phyloP scores from a whole-genome alignment of 2,113 vertebrate species.

The Nipponia nippon region DNA sequence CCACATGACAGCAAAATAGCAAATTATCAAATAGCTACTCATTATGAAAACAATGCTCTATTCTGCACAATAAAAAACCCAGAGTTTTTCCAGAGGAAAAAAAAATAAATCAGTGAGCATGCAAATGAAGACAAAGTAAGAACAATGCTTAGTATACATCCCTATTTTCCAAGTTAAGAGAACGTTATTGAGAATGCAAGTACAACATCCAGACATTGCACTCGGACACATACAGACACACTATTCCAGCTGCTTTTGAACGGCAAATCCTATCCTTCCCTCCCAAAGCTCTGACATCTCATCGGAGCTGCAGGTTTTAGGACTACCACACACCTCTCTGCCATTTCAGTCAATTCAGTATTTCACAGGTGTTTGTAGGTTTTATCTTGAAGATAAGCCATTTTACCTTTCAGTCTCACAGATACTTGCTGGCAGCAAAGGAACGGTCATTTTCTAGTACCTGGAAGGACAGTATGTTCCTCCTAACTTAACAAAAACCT shows the following conservation, averaged over 20 bases:
- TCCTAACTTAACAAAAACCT: not conserved
- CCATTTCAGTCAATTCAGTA: not conserved
- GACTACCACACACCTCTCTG: not conserved
- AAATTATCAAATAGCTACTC: slow-evolving; percentile 45
- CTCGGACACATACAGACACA: not conserved
- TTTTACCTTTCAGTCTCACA: not conserved
- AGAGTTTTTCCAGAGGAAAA: not conserved
- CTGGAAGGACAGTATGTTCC: not conserved
- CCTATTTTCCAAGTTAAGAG: not conserved
- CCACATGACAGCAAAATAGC: not conserved
- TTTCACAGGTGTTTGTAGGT: not conserved
- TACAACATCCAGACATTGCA: not conserved
- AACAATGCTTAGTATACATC: not conserved
- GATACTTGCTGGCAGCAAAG: not conserved
- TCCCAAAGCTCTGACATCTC: not conserved
- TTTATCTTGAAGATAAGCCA: not conserved
- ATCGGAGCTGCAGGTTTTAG: not conserved
- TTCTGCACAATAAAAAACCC: not conserved
- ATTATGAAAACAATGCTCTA: slow-evolving; percentile 31
- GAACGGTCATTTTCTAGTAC: not conserved
- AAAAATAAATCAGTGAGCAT: not conserved
- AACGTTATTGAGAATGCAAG: not conserved
- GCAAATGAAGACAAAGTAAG: not conserved
- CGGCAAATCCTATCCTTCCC: not conserved
- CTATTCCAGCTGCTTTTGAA: not conserved